These are phyloP conservation scores for Sorex araneus DNA, from an alignment of 2,113 vertebrate species.

Conservation along the genomic window DNA sequence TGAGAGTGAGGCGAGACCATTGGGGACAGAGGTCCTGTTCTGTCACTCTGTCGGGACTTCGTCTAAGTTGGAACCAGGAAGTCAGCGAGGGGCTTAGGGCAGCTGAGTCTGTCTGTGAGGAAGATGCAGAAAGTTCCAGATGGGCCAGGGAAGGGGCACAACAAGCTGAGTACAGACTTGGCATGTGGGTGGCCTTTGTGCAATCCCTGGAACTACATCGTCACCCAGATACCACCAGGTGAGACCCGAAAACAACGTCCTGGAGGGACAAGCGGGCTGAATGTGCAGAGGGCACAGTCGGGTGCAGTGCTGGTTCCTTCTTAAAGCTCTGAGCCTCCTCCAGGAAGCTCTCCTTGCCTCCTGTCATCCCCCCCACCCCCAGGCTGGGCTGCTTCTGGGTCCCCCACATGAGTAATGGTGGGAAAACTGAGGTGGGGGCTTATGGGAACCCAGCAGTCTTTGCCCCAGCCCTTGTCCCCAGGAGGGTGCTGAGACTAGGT, in stretches of 20 bases:
- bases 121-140: background rate
- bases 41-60: background rate
- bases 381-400: background rate
- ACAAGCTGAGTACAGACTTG: too few species aligned
- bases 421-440: background rate
- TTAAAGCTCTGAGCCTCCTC: background rate
- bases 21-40: background rate
- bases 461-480: background rate
- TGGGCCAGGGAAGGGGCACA: too few species aligned
- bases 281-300: background rate
- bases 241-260: too few species aligned
- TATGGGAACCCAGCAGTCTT: background rate
- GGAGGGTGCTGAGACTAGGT: background rate
- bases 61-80: background rate
- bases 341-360: background rate
- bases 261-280: background rate
- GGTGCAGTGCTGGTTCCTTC: background rate
- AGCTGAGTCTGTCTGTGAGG: background rate
- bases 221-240: too few species aligned
- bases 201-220: too few species aligned
- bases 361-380: background rate
- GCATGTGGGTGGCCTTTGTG: too few species aligned
- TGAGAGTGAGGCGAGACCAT: background rate
- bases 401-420: background rate
- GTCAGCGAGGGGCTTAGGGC: background rate